phyloP scores from a whole-genome alignment of 1,140 invertebrate genomes.

The Penaeus japonicus region DNA sequence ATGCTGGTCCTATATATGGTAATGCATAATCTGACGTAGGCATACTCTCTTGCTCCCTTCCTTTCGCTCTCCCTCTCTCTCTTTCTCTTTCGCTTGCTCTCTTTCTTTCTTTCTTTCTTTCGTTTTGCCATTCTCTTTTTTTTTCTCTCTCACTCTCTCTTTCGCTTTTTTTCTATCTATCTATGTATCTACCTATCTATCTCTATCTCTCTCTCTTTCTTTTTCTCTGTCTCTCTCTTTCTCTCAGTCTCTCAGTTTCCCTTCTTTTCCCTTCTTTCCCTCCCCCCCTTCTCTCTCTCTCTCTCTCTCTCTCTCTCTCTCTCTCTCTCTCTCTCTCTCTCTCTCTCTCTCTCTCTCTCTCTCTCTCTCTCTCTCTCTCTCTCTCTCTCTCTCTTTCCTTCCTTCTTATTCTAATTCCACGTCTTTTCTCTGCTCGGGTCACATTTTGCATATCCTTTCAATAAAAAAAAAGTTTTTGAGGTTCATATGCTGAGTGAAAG shows the following conservation, averaged over 20 bases:
- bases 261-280: background rate
- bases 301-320: background rate
- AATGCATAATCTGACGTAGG: background rate
- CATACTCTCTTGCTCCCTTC: background rate
- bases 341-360: background rate
- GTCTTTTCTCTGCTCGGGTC: background rate
- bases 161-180: background rate
- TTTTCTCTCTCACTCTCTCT: slow-evolving; percentile 1
- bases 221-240: background rate
- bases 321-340: background rate
- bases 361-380: background rate
- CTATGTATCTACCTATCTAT: background rate
- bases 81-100: background rate
- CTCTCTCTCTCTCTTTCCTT: background rate
- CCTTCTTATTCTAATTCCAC: background rate
- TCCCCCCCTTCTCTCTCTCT: background rate
- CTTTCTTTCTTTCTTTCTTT: background rate
- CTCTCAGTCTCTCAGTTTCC: background rate
- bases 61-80: background rate
- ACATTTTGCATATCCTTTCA: no score
- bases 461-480: no score
- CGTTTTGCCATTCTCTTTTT: background rate
- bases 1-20: background rate
- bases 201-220: background rate
- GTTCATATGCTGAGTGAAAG: no score